Conservation (phyloP, 2,113 vertebrate genomes). For the Coracopsis vasa region DNA sequence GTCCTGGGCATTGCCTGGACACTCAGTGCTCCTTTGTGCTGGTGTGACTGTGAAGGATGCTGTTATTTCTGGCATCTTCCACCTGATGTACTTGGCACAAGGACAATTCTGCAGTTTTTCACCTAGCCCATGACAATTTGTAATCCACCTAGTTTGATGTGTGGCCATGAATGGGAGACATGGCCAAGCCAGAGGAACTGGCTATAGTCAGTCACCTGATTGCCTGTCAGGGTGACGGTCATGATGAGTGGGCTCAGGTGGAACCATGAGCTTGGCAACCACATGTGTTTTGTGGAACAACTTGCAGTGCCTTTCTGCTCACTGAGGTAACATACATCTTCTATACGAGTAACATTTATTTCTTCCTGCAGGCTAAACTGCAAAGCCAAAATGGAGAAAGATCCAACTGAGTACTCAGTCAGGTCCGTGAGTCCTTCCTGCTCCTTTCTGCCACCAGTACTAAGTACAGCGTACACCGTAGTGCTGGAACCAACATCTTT, state of each 20-base stretch:
- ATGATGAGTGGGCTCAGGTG: background rate
- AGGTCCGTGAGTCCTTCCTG: background rate
- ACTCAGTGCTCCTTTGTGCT: background rate
- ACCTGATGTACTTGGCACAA: background rate
- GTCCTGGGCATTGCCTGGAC: background rate
- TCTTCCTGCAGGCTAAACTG: background rate
- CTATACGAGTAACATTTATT: background rate
- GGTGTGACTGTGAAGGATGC: background rate
- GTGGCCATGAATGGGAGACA: background rate
- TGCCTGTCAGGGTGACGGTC: background rate
- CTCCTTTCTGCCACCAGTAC: background rate
- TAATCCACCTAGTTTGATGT: background rate
- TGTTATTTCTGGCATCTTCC: background rate
- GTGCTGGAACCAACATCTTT: background rate
- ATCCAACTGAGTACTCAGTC: background rate
- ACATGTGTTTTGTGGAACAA: background rate
- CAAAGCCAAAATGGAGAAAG: background rate
- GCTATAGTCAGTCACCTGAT: background rate
- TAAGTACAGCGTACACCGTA: fast-evolving
- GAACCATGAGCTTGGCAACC: background rate
- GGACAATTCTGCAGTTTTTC: background rate
- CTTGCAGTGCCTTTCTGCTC: background rate
- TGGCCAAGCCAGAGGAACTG: background rate
- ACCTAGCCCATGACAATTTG: background rate
- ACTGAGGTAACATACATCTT: background rate